Evolutionary conservation across 2,797 vertebrate species (phyloP), one percentile per base, ranked within the genome.

Genomic region (Enteromius treurensis): DNA sequence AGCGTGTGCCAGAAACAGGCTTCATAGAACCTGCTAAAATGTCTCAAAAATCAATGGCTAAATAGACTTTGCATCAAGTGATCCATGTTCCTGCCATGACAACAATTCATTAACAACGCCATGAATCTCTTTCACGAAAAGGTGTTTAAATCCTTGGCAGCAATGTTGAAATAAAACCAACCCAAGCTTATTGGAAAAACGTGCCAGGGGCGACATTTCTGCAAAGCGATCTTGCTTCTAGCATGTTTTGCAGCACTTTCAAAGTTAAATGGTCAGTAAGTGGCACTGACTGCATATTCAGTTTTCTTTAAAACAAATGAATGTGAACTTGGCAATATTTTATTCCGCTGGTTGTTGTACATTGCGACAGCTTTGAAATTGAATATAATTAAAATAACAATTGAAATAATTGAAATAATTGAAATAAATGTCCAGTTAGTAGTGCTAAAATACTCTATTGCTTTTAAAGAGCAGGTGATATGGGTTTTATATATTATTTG

Each of bases 61-160:
- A 84, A 71, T 73, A 84, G 68, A 84, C 32, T 62, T 75, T 77
- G 71, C 32, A 34, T 78, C 83, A 69, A 85, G 64, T 34, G 74
- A 62, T 77, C 26, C 40, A 40, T 71, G 53, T 79, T 82, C 21
- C 45, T 76, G 84, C 60, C 65, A 29, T 76, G 45, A 58, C 85
- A 78, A 65, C 73, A 82, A 77, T 81, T 77, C 15, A 87, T 81
- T 67, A 71, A 77, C 49, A 58, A 29, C 70, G 42, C 26, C 60
- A 62, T 53, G 65, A 53, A 84, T 80, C 64, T 84, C 51, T 84
- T 65, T 77, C 37, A 80, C 8, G 5, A 49, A 81, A 76, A 86
- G 73, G 29, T 53, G 19, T 55, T 67, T 67, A 51, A 79, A 76
- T 32, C 17, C 60, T 49, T 32, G 62, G 29, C 62, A 65, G 29